Percentiles rank a stretch among this genome's conserved stretches.
phyloP scores from a whole-genome alignment of 2,797 vertebrate species.

The Lemur catta region DNA sequence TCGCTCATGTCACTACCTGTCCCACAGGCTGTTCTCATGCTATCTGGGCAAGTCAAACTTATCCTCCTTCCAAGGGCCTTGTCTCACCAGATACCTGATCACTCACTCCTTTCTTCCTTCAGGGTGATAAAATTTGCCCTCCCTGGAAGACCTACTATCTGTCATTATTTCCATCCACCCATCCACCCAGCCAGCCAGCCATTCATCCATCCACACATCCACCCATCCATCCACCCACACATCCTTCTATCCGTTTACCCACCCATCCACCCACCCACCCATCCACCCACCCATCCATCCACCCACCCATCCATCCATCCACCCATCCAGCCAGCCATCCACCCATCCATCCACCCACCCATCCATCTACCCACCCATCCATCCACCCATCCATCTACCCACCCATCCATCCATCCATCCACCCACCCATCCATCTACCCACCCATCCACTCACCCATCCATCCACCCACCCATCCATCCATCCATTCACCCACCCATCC shows the following conservation, averaged over 20 bases:
- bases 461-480: fast-evolving
- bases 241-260: not conserved
- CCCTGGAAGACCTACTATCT: too few species aligned
- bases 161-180: not conserved
- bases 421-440: too few species aligned
- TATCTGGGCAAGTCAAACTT: not conserved
- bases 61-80: not conserved
- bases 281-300: not conserved
- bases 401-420: too few species aligned
- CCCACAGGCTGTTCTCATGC: too few species aligned
- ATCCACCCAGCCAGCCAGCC: not conserved
- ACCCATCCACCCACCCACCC: fast-evolving
- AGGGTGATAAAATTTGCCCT: too few species aligned
- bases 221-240: fast-evolving
- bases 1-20: too few species aligned
- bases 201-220: too few species aligned
- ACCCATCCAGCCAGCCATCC: fast-evolving
- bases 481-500: too few species aligned
- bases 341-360: not conserved
- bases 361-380: too few species aligned
- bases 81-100: not conserved
- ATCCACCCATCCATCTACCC: not conserved
- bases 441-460: too few species aligned
- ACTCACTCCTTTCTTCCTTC: not conserved
- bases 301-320: too few species aligned